These are phyloP conservation scores for Mugil cephalus DNA, from an alignment of 2,113 vertebrate genomes.

Conservation along the genomic window DNA sequence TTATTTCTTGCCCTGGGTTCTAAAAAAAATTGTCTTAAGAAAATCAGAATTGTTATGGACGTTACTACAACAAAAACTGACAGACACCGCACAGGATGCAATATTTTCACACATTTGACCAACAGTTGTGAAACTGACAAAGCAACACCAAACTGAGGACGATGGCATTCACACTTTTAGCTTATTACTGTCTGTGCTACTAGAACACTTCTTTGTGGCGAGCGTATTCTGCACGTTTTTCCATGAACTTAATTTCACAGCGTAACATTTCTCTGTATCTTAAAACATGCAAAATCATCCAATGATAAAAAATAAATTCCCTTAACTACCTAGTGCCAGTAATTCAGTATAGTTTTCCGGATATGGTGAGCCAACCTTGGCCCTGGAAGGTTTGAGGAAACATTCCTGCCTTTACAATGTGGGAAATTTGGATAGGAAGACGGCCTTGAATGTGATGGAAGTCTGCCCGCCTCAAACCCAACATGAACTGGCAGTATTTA, in stretches of 20 bases:
- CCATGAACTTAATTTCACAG: no score
- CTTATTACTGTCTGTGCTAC: neutral
- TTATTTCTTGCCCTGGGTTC: no score
- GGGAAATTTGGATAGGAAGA: constrained; percentile 41
- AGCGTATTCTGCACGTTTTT: no score
- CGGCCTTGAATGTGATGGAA: constrained; percentile 53
- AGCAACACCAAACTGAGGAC: neutral
- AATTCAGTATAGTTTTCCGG: constrained; percentile 50
- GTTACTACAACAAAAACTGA: neutral
- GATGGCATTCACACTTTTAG: neutral
- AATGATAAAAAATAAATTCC: constrained; percentile 25
- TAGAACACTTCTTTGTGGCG: neutral
- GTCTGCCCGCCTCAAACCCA: constrained; percentile 44
- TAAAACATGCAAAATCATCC: neutral
- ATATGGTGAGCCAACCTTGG: neutral
- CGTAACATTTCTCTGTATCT: no score
- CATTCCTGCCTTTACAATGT: constrained; percentile 57
- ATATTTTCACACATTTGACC: neutral
- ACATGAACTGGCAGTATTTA: constrained; percentile 41
- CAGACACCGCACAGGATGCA: neutral
- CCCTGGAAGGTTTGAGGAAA: constrained; percentile 39
- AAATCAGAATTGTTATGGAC: no score
- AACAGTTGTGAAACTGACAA: neutral
- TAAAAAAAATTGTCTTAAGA: no score
- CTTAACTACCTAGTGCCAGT: constrained; percentile 9